Percentiles rank a stretch among this genome's conserved stretches.
Evolutionary conservation across 2,797 vertebrate genomes (phyloP).

Genomic region (Tenualosa thibaudeaui): DNA sequence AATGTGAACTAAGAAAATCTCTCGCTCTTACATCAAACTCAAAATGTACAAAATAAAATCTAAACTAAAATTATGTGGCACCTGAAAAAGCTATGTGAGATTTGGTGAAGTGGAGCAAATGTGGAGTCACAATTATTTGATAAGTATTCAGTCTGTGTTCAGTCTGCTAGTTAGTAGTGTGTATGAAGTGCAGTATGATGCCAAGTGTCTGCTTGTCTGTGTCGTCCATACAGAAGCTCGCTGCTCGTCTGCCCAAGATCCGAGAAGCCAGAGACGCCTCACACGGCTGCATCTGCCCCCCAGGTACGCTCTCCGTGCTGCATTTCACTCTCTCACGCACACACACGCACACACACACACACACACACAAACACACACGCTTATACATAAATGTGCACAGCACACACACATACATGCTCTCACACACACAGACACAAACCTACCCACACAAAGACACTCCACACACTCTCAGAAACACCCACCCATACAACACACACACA

Average conservation of each 20-base stretch:
- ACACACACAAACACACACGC: constrained; percentile 10
- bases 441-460: background rate
- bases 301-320: constrained; percentile 64
- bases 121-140: no score
- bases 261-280: constrained; percentile 70
- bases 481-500: background rate
- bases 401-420: background rate
- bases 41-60: no score
- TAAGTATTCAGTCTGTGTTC: background rate
- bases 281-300: constrained; percentile 75
- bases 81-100: no score
- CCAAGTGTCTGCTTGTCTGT: background rate
- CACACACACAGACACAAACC: background rate
- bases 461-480: background rate
- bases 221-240: constrained; percentile 68
- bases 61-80: background rate
- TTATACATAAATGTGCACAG: background rate
- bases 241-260: constrained; percentile 68
- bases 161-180: no score
- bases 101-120: no score
- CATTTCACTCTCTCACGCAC: background rate
- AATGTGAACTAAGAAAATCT: background rate
- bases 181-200: no score
- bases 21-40: background rate
- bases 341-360: background rate